Base-by-base conservation (phyloP, 2,113 vertebrate species). In the Sitta europaea region DNA sequence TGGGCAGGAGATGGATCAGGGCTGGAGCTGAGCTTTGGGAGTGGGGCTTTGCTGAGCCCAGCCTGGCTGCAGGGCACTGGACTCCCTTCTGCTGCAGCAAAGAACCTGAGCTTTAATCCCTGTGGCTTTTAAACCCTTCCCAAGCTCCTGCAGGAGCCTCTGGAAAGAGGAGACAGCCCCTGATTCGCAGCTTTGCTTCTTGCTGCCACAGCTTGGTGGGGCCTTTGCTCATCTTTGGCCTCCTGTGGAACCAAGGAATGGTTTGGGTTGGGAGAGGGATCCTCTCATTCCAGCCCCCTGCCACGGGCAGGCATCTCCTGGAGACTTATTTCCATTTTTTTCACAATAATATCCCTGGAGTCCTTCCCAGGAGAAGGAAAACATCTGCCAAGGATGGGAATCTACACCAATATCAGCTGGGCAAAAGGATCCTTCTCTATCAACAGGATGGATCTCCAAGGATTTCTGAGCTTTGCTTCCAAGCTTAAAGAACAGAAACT, bases 101-200 rank as follows among this genome's bases (percentile, higher is more conserved):
- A 36, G n/a, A 28, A 36, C 45, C 66, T 12, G n/a, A 3, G 1
- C 9, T 58, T 51, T 9, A 25, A 38, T 78, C 1, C 21, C 5
- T 18, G 48, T 6, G 33, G 36, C 43, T 50, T 31, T 63, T 9
- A 25, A 85, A 33, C 78, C 45, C 51, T 1, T 28, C 47, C 50
- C 19, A 47, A 1, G 25, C 75, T 68, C 28, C 4, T 5, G 2
- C 0, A 0, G 3, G 12, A 79, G 62, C 72, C 4, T 43, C 4
- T 16, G 38, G 16, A 6, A 50, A 18, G 12, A 51, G 47, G 36
- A 75, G 35, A 18, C 3, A 50, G 54, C 63, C 72, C 68, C 51
- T 6, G 20, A 4, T 67, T n/a, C 35, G 67, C 36, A 48, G 9
- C 38, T 76, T 53, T 16, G 21, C n/a, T 0, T 4, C 11, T 3